Evolutionary conservation across 64 coral and sea anemone species (phyloP), one percentile per base, ranked within the genome.

Genomic region (Actinia tenebrosa): DNA sequence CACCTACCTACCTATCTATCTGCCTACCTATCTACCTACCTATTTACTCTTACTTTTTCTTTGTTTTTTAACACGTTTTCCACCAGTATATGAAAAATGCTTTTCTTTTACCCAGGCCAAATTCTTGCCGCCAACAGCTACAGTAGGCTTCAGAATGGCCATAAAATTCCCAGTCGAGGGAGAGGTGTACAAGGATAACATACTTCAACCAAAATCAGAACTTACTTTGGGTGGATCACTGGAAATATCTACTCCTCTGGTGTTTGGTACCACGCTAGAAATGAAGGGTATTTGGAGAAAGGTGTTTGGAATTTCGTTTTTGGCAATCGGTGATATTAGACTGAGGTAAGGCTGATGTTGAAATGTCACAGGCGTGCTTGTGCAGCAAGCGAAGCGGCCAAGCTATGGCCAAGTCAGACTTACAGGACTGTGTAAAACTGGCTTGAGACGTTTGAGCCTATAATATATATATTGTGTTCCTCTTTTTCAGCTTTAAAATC

Each of bases 171-270:
- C 83, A 19, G 60, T 85, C 11, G 56, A 85, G 30, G 83, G 56
- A 55, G 60, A 85, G 11, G 37, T 85, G 3, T 85, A 61, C 56
- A 85, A 85, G 22, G 83, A 85, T 16, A 64, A 85, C 56, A 85
- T 85, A 6, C 83, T 64, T 18, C 56, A 27, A 64, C 83, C 83
- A 0, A 85, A 85, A 26, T 9, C 44, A 58, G 83, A 85, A 16
- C 56, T 85, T 2, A 85, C 26, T 85, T 85, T 81, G 44, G 50
- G 50, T 7, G 50, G 44, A 26, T 56, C 83, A 7, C 26, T 75
- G 25, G 69, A 75, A 75, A 75, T 75, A 75, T 75, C 69, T 14
- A 75, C 69, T 42, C 69, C 69, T 75, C 23, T 75, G 25, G 69
- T 75, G 69, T 75, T 75, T 75, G 69, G 69, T 30, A 42, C 69